Conservation (phyloP, 2,113 vertebrate species). For the Oxyruncus cristatus region DNA sequence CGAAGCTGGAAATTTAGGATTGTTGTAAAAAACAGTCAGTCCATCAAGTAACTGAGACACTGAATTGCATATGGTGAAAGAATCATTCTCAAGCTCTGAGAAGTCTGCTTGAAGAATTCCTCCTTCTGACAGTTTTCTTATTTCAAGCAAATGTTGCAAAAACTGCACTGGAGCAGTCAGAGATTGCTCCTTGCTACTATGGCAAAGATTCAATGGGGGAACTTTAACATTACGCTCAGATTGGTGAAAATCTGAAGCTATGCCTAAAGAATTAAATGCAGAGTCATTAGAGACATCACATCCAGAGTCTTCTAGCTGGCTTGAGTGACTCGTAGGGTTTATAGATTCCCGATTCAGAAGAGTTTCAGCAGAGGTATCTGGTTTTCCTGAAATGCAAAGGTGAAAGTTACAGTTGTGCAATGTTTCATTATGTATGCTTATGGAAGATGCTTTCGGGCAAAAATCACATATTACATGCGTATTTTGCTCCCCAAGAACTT, state of each 20-base stretch:
- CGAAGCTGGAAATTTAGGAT: conserved; percentile 59
- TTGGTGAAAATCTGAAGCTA: conserved; percentile 1
- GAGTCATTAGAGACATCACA: conserved; percentile 71
- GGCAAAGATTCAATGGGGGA: not conserved
- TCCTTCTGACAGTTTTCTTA: conserved; percentile 68
- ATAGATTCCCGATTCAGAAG: not conserved
- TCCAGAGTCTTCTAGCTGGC: conserved; percentile 74
- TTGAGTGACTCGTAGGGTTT: conserved; percentile 16
- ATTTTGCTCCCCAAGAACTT: not conserved
- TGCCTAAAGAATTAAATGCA: conserved; percentile 62
- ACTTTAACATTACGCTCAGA: not conserved
- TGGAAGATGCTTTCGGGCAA: not conserved
- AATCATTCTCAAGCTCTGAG: conserved; percentile 61
- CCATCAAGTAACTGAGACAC: conserved; percentile 80
- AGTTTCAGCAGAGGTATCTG: not conserved
- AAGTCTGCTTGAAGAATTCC: conserved; percentile 58
- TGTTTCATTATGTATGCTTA: not conserved
- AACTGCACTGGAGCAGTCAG: conserved; percentile 76
- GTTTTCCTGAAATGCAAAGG: conserved; percentile 66
- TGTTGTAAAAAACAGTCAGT: conserved; percentile 73
- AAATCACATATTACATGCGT: not conserved
- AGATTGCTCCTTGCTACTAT: not conserved
- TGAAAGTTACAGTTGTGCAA: not conserved
- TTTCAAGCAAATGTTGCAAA: conserved; percentile 78
- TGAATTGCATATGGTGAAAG: conserved; percentile 72